A percentile compares a stretch with the other conserved stretches of the same genome.
phyloP scores from a whole-genome alignment of 2,888 invertebrate genomes.

The Drosophila colorata region DNA sequence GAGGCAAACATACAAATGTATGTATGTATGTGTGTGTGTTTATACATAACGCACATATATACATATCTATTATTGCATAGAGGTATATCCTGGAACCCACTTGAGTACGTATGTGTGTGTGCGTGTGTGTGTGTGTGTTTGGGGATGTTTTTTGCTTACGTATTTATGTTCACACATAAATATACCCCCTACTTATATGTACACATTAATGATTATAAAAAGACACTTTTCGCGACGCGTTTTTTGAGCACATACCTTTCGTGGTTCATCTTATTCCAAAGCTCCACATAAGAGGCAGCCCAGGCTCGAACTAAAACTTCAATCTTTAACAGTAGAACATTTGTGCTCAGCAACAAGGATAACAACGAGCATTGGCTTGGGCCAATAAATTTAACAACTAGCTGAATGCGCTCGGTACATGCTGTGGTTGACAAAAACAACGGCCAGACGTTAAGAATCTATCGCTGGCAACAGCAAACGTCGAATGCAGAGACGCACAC shows the following conservation, averaged over 20 bases:
- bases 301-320: neutral
- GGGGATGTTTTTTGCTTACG: too few relatives aligned
- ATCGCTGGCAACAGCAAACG: constrained; percentile 23
- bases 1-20: too few relatives aligned
- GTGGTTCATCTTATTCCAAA: constrained; percentile 16
- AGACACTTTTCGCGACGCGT: neutral
- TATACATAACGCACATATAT: too few relatives aligned
- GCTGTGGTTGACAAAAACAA: too few relatives aligned
- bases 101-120: neutral
- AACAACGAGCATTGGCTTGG: too few relatives aligned
- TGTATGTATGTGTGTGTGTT: neutral
- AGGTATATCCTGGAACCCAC: too few relatives aligned
- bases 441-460: too few relatives aligned
- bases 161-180: too few relatives aligned
- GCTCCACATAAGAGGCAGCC: constrained; percentile 20
- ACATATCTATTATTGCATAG: too few relatives aligned
- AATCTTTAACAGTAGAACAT: constrained; percentile 4
- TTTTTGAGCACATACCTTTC: constrained; percentile 24
- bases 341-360: constrained; percentile 1
- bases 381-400: neutral
- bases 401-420: constrained; percentile 4
- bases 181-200: too few relatives aligned
- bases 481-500: constrained; percentile 19
- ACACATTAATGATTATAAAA: too few relatives aligned
- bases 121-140: constrained; percentile 3